phyloP scores from a whole-genome alignment of 2,888 invertebrate species.

The Athalia rosae region DNA sequence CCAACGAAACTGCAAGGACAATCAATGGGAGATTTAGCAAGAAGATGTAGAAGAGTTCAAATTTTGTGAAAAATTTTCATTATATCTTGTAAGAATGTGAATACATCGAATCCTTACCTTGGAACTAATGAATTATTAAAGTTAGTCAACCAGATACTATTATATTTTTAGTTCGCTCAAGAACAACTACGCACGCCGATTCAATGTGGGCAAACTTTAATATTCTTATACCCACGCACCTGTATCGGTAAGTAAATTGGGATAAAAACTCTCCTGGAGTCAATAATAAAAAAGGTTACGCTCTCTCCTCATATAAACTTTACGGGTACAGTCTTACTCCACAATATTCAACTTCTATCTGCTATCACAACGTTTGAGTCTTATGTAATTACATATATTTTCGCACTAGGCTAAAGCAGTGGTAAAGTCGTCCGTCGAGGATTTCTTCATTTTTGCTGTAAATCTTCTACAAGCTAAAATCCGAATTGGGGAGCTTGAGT shows the following conservation, averaged over 20 bases:
- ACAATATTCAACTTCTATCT: constrained; percentile 6
- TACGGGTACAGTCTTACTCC: constrained; percentile 34
- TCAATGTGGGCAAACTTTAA: not conserved
- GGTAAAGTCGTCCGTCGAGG: constrained; percentile 7
- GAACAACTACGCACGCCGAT: not conserved
- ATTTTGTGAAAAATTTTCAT: constrained; percentile 37
- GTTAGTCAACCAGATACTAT: too few relatives aligned
- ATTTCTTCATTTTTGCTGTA: too few relatives aligned
- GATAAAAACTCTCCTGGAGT: constrained; percentile 29
- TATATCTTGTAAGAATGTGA: not conserved
- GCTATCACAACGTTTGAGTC: constrained; percentile 23
- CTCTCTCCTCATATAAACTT: constrained; percentile 5
- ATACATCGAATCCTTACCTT: too few relatives aligned
- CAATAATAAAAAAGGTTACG: constrained; percentile 15
- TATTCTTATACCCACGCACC: not conserved
- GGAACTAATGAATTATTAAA: too few relatives aligned
- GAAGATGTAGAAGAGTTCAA: not conserved
- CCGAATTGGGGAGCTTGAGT: too few relatives aligned
- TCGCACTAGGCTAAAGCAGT: constrained; percentile 33
- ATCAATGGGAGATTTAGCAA: not conserved
- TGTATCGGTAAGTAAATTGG: not conserved
- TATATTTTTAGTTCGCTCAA: too few relatives aligned
- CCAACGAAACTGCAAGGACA: not conserved
- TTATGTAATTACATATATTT: constrained; percentile 18
- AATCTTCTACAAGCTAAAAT: too few relatives aligned